These are phyloP conservation scores for Xestia rhomboidea DNA, from an alignment of 2,888 invertebrate species.

Conservation along the genomic window DNA sequence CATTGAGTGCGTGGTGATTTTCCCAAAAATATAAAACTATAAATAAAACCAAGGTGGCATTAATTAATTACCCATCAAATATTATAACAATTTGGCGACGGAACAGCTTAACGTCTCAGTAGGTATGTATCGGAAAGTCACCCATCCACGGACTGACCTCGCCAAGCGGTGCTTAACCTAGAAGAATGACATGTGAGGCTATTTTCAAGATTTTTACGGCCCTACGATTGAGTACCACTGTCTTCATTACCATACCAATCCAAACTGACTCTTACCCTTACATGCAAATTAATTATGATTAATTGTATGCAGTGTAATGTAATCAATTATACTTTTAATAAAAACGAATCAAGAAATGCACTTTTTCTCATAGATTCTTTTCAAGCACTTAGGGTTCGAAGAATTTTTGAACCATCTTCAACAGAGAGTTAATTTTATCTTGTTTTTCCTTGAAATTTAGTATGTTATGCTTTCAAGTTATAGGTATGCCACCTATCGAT, in stretches of 20 bases:
- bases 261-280: background rate
- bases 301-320: slow-evolving; percentile 37
- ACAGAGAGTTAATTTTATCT: background rate
- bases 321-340: slow-evolving; percentile 22
- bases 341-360: slow-evolving; percentile 9
- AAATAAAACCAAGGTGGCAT: too few relatives aligned
- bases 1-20: too few relatives aligned
- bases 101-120: too few relatives aligned
- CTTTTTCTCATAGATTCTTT: slow-evolving; percentile 7
- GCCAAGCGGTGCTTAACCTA: background rate
- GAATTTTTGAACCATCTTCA: background rate
- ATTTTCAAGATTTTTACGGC: background rate
- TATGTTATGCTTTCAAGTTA: background rate
- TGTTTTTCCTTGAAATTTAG: background rate
- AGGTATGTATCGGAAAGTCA: background rate
- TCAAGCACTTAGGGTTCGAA: background rate
- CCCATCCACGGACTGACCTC: background rate
- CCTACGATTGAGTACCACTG: background rate
- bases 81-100: too few relatives aligned
- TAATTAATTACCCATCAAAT: too few relatives aligned
- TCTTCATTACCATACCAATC: slow-evolving; percentile 23
- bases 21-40: too few relatives aligned
- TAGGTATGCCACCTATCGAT: background rate
- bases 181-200: background rate
- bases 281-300: slow-evolving; percentile 32